These are phyloP conservation scores for Nasonia giraulti DNA, from an alignment of 1,140 invertebrate genomes.

Conservation along the genomic window DNA sequence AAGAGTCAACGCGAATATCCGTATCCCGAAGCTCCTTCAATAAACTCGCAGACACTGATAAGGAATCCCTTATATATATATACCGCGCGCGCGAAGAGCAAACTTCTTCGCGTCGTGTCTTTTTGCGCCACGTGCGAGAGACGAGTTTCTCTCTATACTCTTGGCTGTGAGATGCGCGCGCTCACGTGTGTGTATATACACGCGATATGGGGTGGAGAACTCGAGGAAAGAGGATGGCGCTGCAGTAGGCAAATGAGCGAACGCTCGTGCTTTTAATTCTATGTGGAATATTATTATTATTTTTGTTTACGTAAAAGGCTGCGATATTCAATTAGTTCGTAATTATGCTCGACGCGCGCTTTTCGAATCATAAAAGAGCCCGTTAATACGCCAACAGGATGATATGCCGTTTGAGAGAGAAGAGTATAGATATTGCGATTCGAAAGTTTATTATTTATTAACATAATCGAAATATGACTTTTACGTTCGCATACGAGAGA, in stretches of 20 bases:
- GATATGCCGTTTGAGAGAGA: not conserved
- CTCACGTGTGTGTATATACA: not conserved
- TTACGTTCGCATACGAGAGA: no score
- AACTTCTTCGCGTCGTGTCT: not conserved
- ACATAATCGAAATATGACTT: no score
- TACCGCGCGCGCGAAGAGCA: not conserved
- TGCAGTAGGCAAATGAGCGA: no score
- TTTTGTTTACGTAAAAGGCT: no score
- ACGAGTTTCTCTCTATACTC: no score
- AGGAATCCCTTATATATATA: constrained; percentile 26
- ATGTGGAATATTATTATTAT: not conserved
- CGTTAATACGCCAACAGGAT: not conserved
- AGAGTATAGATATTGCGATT: no score
- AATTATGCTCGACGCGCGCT: not conserved
- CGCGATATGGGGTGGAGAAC: not conserved
- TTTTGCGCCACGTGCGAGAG: not conserved
- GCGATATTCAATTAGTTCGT: not conserved
- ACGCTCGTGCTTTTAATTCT: not conserved
- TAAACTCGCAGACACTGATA: constrained; percentile 28
- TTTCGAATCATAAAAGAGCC: not conserved
- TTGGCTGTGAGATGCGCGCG: no score
- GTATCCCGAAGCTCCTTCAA: not conserved
- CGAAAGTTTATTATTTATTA: no score
- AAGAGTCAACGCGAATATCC: constrained; percentile 15
- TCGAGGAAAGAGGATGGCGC: no score